phyloP scores from a whole-genome alignment of 2,797 vertebrate genomes.

The Rhadinocentrus ornatus region DNA sequence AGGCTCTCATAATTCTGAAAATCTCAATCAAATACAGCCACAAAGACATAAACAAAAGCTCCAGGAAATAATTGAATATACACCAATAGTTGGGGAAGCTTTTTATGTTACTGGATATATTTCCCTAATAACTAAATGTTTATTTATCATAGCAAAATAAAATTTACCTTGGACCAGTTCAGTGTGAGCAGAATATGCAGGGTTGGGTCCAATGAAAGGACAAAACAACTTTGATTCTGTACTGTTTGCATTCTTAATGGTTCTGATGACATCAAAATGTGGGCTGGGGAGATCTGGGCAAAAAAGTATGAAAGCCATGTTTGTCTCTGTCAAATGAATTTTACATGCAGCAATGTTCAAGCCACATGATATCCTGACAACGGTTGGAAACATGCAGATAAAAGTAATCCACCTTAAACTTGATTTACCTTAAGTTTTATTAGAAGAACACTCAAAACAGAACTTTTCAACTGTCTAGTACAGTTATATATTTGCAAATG shows the following conservation, averaged over 20 bases:
- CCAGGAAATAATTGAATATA: background rate
- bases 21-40: constrained; percentile 26
- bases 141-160: constrained; percentile 7
- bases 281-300: constrained; percentile 61
- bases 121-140: background rate
- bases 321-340: constrained; percentile 78
- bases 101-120: background rate
- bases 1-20: constrained; percentile 42
- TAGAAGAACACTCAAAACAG: background rate
- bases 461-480: background rate
- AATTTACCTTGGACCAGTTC: constrained; percentile 14
- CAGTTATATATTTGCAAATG: constrained; percentile 23
- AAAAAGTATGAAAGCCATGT: constrained; percentile 75
- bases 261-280: constrained; percentile 84
- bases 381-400: background rate
- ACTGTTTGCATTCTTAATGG: constrained; percentile 70
- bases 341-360: constrained; percentile 62
- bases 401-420: background rate
- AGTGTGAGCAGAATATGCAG: constrained; percentile 3
- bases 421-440: background rate
- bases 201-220: constrained; percentile 31
- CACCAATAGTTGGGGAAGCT: background rate
- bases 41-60: constrained; percentile 24
- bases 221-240: constrained; percentile 42
- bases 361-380: constrained; percentile 47